These are phyloP conservation scores for Anguilla megastoma DNA, from an alignment of 2,797 vertebrate species.

Conservation along the genomic window DNA sequence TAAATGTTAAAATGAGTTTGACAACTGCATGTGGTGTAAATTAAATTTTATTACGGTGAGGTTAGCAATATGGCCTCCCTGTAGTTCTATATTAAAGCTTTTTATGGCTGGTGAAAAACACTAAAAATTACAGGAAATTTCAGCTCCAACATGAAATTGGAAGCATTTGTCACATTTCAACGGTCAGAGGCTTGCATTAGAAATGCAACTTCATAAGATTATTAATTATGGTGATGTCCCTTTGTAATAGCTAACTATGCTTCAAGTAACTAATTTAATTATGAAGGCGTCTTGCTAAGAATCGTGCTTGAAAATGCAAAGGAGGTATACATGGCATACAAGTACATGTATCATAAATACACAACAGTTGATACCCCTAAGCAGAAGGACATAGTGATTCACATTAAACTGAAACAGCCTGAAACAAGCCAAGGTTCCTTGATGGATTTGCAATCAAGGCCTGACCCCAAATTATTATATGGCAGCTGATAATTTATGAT, in stretches of 20 bases:
- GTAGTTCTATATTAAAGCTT: conserved; percentile 43
- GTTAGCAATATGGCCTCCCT: conserved; percentile 30
- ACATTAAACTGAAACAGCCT: neutral
- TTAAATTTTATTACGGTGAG: conserved; percentile 15
- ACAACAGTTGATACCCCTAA: neutral
- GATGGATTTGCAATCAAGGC: neutral
- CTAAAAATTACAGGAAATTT: conserved; percentile 66
- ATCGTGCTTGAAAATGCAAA: neutral
- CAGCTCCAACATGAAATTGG: conserved; percentile 44
- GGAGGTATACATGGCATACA: too few relatives aligned
- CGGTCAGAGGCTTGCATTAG: conserved; percentile 64
- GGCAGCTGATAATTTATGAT: neutral
- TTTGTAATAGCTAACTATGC: conserved; percentile 64
- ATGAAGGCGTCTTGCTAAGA: conserved; percentile 8
- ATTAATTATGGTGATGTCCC: conserved; percentile 74
- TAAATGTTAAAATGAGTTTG: neutral
- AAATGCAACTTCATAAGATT: conserved; percentile 51
- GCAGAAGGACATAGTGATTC: neutral
- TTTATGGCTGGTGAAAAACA: conserved; percentile 52
- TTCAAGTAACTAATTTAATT: conserved; percentile 32
- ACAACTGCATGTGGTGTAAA: neutral
- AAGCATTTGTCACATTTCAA: conserved; percentile 48
- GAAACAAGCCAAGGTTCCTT: neutral
- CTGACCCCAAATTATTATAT: neutral
- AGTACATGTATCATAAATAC: neutral